These are phyloP conservation scores for Piezodorus guildinii DNA, from an alignment of 1,140 invertebrate genomes.

Conservation along the genomic window DNA sequence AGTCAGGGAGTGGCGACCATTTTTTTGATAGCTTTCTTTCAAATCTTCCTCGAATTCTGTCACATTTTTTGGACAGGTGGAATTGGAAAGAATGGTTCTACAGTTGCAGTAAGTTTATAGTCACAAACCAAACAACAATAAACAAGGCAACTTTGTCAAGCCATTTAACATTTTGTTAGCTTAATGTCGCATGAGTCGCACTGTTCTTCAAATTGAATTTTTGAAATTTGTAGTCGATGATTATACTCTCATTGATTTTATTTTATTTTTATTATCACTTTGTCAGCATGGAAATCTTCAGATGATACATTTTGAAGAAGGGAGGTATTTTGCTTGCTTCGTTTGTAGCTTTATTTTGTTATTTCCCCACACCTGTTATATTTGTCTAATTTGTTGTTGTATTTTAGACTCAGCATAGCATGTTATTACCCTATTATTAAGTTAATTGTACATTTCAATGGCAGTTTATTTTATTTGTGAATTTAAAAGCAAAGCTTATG, in stretches of 20 bases:
- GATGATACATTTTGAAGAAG: too few species aligned
- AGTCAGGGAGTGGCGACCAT: conserved; percentile 44
- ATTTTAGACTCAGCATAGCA: too few species aligned
- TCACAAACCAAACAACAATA: neutral
- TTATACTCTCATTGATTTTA: too few species aligned
- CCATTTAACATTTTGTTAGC: neutral
- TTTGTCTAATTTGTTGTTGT: too few species aligned
- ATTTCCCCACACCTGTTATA: too few species aligned
- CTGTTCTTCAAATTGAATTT: neutral
- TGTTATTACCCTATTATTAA: too few species aligned
- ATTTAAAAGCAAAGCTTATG: too few species aligned
- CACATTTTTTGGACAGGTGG: conserved; percentile 63
- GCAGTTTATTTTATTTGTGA: too few species aligned
- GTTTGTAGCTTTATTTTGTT: too few species aligned
- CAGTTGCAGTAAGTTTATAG: conserved; percentile 72
- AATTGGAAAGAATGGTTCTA: conserved; percentile 87
- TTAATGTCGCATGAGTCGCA: conserved; percentile 3
- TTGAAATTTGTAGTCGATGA: neutral
- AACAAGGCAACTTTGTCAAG: neutral
- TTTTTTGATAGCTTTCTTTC: conserved; percentile 50
- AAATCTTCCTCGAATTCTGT: conserved; percentile 51
- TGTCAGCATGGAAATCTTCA: neutral
- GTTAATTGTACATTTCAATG: too few species aligned
- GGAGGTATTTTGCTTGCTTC: too few species aligned
- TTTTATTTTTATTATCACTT: conserved; percentile 8